Evolutionary conservation across 2,797 vertebrate species (phyloP).

Genomic region (Mormyrops attenuatus): DNA sequence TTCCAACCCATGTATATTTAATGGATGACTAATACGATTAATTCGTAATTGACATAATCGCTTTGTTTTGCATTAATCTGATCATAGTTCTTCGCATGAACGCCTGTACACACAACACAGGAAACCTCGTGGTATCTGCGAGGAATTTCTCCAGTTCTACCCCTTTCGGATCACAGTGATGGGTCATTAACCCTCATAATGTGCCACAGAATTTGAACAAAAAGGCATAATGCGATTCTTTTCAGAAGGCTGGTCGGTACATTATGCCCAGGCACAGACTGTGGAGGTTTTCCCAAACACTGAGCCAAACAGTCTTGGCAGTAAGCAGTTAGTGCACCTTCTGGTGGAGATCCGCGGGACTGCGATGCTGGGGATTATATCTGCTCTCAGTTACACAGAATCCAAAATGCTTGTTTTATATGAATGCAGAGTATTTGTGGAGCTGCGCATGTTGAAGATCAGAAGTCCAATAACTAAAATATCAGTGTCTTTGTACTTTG

Average conservation of each 20-base stretch:
- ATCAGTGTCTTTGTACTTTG: neutral
- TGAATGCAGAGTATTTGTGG: neutral
- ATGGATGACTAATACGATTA: neutral
- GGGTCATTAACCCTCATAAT: neutral
- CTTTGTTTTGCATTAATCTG: neutral
- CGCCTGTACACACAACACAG: neutral
- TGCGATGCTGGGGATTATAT: neutral
- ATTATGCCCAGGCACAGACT: neutral
- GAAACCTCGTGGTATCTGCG: neutral
- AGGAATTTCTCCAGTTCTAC: neutral
- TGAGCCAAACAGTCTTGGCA: neutral
- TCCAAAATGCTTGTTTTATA: neutral
- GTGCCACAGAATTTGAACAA: neutral
- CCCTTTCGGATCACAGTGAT: neutral
- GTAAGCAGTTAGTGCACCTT: neutral
- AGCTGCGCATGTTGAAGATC: neutral
- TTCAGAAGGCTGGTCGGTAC: neutral
- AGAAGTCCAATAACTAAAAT: neutral
- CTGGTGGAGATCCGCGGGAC: neutral
- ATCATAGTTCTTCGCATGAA: neutral
- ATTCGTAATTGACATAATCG: neutral
- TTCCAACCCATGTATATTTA: conserved; percentile 2
- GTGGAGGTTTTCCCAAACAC: neutral
- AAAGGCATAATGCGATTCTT: neutral
- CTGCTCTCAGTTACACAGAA: neutral